Base-by-base conservation (phyloP, 2,113 vertebrate species). In the Arvicanthis niloticus region DNA sequence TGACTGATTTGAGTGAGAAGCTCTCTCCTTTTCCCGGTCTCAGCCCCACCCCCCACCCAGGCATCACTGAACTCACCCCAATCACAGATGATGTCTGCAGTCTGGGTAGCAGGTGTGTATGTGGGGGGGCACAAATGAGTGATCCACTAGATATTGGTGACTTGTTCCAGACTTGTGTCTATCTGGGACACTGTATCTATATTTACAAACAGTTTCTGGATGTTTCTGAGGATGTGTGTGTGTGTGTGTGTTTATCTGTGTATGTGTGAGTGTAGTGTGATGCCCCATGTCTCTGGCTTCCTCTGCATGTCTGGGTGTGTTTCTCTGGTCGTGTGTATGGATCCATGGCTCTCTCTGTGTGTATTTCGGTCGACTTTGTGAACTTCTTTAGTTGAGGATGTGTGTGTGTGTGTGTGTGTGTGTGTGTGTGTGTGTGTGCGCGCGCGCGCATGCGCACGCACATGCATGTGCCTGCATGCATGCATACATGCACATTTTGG, bases 171-270 rank as follows among this genome's bases (percentile, higher is more conserved):
- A 40, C 58, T 19, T 34, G 40, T 65, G 72, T 42, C 45, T 65
- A 17, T 76, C 65, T 62, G 37, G 19, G 56, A 42, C 26, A 34
- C 19, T 40, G 26, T 45, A 58, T 87, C 80, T 45, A 0, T 53
- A 17, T 82, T 53, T 91, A 42, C 13, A 13, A 76, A 91, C 17
- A 48, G 40, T 81, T 65, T 96, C 93, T 91, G 89, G 96, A 93
- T 22, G 60, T 15, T 62, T 80, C 72, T 78, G 85, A 86, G 87
- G 26, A 11, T 48, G 56, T 9, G 0, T 13, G 1, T 21, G 34
- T 45, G n/a, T 56, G 1, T 62, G 1, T 48, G 4, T 91, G 58
- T 72, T 58, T 45, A 0, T 16, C 17, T 56, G 80, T 60, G 89
- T n/a, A 51, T 89, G 29, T 70, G 81, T n/a, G 24, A 51, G 24